Evolutionary conservation across 92 coral and sea anemone genomes (phyloP), one percentile per base, ranked within the genome.

Genomic region (Siderastrea radians): DNA sequence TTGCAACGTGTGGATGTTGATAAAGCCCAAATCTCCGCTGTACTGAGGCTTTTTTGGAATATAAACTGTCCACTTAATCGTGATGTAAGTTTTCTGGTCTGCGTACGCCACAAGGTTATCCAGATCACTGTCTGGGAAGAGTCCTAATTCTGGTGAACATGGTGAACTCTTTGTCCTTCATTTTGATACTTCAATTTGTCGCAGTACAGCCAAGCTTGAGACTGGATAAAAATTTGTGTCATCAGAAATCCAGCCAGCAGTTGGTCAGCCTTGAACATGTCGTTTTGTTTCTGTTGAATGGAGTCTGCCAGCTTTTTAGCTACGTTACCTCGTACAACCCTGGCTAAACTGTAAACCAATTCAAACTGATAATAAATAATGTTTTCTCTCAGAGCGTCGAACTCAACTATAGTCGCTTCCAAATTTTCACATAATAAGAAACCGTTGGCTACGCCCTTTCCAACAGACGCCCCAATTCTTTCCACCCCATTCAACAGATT

Each of bases 301-400:
- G 82, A 51, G 47, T 69, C 67, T 2, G 94, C 92, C 65, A 91
- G 79, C 72, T 74, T 91, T 50, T 83, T 83, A 43, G 94, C 94
- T 8, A 87, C 68, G 52, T 91, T 54, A 16, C 94, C 89, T 58
- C 94, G 89, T 26, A 90, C 80, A 12, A 90, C 86, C 49, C 85
- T 70, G 57, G 89, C 89, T 48, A 90, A 81, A 43, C 74, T 72
- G 70, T 90, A 89, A 38, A 90, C 89, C 6, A 90, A 81, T n/a
- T 91, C 86, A 83, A 91, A 91, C 66, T 88, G 94, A 77, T 87
- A 91, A 71, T 91, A 92, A 77, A 91, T 87, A 48, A 91, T 87
- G 58, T 87, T 75, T 77, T 91, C 94, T 78, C 94, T 71, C 44
- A 91, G 73, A 58, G 92, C 76, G 72, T 49, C 53, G 72, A 82